Base-by-base conservation (phyloP, 2,113 vertebrate genomes). In the Lepus europaeus region DNA sequence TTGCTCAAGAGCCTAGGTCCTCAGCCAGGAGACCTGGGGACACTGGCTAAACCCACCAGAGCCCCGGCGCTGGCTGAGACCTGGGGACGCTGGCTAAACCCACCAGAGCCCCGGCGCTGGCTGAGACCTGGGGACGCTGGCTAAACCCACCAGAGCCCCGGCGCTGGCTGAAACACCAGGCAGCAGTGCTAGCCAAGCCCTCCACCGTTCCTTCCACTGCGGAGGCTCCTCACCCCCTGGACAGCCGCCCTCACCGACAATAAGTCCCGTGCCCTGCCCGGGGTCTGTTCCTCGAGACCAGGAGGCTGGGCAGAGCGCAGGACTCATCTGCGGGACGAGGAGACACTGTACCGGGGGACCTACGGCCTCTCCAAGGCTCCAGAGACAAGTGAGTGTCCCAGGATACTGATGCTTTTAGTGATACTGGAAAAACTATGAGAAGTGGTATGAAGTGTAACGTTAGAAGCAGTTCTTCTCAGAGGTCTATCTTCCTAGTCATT, bases 191-290 rank as follows among this genome's bases (percentile, higher is more conserved):
- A 87, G 73, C 73, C 36, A 82, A 89, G 70, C 7, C 51, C 36
- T 84, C 53, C 90, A 79, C 33, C 89, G 73, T 23, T 73, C 49
- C 79, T 86, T 84, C 89, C 63, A 82, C 72, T 27, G 25, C 8
- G 63, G 61, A 76, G 79, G 53, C 33, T 86, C 87, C 80, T 59
- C 51, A 90, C 82, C 53, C 82, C 12, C 29, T 61, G 31, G 49
- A 89, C 66, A 87, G 79, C 0, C 56, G n/a, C 19, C 61, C 70
- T 95, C 81, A 45, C 36, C 78, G 74, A 49, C 68, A 76, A 39
- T 64, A 94, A 51, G 19, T 29, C 83, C 83, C 76, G n/a, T 73
- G 36, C 53, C n/a, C 33, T 74, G 29, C 33, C 14, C 22, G n/a
- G n/a, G 56, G 20, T 69, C 22, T 69, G 10, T 73, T 84, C 39